Evolutionary conservation across 2,888 invertebrate genomes (phyloP).

Genomic region (Anagyrus pseudococci): DNA sequence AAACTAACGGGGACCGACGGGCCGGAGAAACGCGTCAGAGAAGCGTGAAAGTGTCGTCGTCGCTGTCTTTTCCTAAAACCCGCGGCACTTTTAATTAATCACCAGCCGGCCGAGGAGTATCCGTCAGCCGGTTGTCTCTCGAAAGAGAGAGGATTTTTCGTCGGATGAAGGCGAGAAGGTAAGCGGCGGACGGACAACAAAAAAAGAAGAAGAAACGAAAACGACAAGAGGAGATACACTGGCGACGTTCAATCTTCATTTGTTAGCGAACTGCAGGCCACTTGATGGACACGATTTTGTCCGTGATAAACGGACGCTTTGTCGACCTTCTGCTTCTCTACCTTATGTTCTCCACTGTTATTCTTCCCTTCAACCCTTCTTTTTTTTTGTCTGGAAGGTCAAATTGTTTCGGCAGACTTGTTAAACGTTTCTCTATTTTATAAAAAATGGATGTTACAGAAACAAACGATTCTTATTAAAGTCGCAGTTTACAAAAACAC

Average conservation of each 20-base stretch:
- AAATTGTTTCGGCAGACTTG: too few relatives aligned
- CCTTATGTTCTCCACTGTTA: too few relatives aligned
- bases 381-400: background rate
- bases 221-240: too few relatives aligned
- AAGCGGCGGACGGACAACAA: too few relatives aligned
- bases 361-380: background rate
- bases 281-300: slow-evolving; percentile 20
- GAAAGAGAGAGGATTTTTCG: background rate
- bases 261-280: slow-evolving; percentile 25
- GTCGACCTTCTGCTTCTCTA: too few relatives aligned
- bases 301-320: slow-evolving; percentile 8
- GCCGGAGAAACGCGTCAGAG: too few relatives aligned
- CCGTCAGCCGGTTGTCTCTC: background rate
- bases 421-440: too few relatives aligned
- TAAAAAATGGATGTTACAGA: too few relatives aligned
- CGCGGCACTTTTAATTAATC: slow-evolving; percentile 35
- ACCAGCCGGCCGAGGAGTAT: background rate
- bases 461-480: too few relatives aligned
- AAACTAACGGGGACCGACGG: too few relatives aligned
- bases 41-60: too few relatives aligned
- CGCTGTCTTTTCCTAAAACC: slow-evolving; percentile 27
- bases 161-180: background rate
- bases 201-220: slow-evolving; percentile 9
- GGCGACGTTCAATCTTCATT: slow-evolving; percentile 31
- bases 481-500: too few relatives aligned